Evolutionary conservation across 2,888 invertebrate species (phyloP).

Genomic region (Sussaba pulchella): DNA sequence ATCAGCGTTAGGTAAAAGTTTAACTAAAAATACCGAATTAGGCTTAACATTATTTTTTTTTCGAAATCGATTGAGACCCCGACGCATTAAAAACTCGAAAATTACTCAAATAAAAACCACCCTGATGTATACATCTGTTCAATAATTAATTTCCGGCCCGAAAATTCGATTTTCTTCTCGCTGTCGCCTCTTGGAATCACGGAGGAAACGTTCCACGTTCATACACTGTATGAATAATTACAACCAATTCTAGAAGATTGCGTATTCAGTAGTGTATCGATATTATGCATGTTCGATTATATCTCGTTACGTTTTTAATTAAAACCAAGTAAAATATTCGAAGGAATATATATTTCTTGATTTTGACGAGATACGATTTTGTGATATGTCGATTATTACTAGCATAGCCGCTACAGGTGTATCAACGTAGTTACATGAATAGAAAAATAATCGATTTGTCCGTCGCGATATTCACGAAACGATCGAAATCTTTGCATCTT

Average conservation of each 20-base stretch:
- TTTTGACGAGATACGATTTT: slow-evolving; percentile 30
- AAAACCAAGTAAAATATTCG: slow-evolving; percentile 40
- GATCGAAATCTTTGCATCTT: slow-evolving; percentile 34
- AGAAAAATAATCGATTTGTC: slow-evolving; percentile 30
- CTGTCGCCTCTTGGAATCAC: slow-evolving; percentile 70
- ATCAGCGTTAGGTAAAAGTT: too few relatives aligned
- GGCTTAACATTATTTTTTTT: too few relatives aligned
- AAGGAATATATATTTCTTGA: slow-evolving; percentile 27
- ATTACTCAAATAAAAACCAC: too few relatives aligned
- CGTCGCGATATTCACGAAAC: slow-evolving; percentile 20
- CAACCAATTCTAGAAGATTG: slow-evolving; percentile 65
- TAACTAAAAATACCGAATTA: too few relatives aligned
- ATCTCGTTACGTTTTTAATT: slow-evolving; percentile 64
- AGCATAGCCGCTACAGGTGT: slow-evolving; percentile 52
- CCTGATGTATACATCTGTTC: too few relatives aligned
- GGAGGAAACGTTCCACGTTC: slow-evolving; percentile 65
- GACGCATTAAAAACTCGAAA: too few relatives aligned
- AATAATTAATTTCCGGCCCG: too few relatives aligned
- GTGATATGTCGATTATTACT: slow-evolving; percentile 46
- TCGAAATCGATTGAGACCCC: too few relatives aligned
- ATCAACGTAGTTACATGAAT: slow-evolving; percentile 38
- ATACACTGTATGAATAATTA: slow-evolving; percentile 57
- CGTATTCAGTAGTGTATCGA: slow-evolving; percentile 70
- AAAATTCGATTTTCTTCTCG: too few relatives aligned
- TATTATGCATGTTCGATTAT: slow-evolving; percentile 66